Evolutionary conservation across 2,113 vertebrate genomes (phyloP).

Genomic region (Callaeas wilsoni): DNA sequence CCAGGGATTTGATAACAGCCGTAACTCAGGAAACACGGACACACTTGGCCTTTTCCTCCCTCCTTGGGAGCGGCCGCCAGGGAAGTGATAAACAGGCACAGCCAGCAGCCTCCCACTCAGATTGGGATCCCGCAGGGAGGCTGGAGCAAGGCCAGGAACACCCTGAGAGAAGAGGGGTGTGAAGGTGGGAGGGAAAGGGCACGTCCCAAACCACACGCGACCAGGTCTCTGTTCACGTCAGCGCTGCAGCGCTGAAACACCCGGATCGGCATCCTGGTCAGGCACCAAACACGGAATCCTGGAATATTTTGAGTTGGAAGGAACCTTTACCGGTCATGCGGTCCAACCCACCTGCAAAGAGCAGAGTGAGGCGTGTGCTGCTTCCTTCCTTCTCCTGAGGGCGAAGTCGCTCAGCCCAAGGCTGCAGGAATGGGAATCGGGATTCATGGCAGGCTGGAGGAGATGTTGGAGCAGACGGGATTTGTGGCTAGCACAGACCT

Average conservation of each 20-base stretch:
- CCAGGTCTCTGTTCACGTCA: neutral
- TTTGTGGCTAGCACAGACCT: too few species aligned
- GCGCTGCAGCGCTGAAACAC: neutral
- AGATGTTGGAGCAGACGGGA: neutral
- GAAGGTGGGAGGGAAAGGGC: neutral
- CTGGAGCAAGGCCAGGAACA: neutral
- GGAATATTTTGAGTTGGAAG: too few species aligned
- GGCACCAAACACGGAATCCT: neutral
- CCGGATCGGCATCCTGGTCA: neutral
- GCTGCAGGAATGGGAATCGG: neutral
- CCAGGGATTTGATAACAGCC: neutral
- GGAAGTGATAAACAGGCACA: neutral
- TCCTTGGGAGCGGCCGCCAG: neutral
- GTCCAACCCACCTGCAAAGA: neutral
- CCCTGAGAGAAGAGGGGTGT: fast-evolving
- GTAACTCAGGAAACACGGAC: neutral
- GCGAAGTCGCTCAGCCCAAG: neutral
- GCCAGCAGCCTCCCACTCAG: neutral
- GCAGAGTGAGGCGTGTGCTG: fast-evolving
- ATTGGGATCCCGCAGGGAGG: neutral
- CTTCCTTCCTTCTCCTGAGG: neutral
- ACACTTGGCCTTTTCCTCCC: neutral
- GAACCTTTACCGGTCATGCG: neutral
- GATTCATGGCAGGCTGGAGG: neutral
- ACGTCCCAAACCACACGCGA: fast-evolving